Conservation (phyloP, 2,888 invertebrate species). For the Seira ritae region DNA sequence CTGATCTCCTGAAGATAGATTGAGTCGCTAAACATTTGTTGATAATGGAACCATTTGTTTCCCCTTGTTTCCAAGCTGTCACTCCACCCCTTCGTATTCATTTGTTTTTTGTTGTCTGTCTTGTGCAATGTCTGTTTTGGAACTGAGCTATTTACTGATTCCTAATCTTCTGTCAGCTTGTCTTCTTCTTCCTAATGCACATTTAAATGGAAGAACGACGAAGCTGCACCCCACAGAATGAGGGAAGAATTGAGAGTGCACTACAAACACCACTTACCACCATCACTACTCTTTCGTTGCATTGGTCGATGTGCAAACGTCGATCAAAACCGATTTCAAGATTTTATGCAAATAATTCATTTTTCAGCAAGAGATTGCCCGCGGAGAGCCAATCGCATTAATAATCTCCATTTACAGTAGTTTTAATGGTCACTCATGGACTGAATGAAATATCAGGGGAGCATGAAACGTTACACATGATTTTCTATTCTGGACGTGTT, state of each 20-base stretch:
- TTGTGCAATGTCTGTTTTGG: slow-evolving; percentile 19
- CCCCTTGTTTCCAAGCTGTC: slow-evolving; percentile 64
- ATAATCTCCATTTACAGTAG: no score
- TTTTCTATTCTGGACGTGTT: no score
- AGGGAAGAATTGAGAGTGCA: slow-evolving; percentile 16
- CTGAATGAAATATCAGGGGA: no score
- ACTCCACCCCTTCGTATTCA: slow-evolving; percentile 64
- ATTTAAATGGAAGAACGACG: no score
- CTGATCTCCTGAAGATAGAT: slow-evolving; percentile 49
- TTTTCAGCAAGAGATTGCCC: no score
- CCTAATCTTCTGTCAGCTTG: slow-evolving; percentile 36
- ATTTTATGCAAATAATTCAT: no score
- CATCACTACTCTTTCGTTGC: no score
- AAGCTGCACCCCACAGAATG: slow-evolving; percentile 5
- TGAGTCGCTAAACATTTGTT: slow-evolving; percentile 32
- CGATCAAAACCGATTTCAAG: no score
- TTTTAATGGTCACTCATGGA: no score
- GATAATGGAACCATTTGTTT: slow-evolving; percentile 72
- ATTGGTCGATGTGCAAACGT: no score
- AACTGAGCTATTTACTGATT: slow-evolving; percentile 31
- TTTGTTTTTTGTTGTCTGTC: slow-evolving; percentile 48
- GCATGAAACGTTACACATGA: no score
- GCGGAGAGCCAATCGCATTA: no score
- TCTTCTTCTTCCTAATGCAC: not conserved
- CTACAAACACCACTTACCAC: not conserved